Evolutionary conservation across 2,113 vertebrate genomes (phyloP).

Genomic region (Pteronura brasiliensis): DNA sequence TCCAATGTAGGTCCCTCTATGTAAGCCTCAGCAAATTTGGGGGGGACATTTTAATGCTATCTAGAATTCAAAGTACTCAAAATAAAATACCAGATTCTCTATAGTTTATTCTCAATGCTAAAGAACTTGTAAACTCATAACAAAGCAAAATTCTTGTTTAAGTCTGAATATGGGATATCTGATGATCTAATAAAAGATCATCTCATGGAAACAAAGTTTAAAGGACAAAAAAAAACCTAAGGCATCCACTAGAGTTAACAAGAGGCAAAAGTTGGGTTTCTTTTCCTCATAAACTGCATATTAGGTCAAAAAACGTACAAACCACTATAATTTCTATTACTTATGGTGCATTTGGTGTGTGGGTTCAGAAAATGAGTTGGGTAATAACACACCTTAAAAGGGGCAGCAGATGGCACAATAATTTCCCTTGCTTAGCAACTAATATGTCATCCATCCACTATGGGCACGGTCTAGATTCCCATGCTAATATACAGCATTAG

Average conservation of each 20-base stretch:
- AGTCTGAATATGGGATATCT: background rate
- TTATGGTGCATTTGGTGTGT: slow-evolving; percentile 27
- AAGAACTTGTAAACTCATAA: slow-evolving; percentile 14
- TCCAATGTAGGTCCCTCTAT: background rate
- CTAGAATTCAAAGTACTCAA: slow-evolving; percentile 7
- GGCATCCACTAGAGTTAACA: slow-evolving; percentile 24
- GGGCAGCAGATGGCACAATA: slow-evolving; percentile 35
- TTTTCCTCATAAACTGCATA: slow-evolving; percentile 24
- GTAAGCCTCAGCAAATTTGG: background rate
- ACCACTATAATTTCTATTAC: slow-evolving; percentile 22
- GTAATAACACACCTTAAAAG: slow-evolving; percentile 30
- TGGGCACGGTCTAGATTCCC: background rate
- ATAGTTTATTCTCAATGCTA: background rate
- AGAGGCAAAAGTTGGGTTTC: background rate
- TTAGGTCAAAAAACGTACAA: slow-evolving; percentile 42
- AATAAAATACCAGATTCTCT: slow-evolving; percentile 13
- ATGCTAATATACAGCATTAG: background rate
- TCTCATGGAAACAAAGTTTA: slow-evolving; percentile 28
- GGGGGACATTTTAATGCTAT: background rate
- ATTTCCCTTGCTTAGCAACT: slow-evolving; percentile 55
- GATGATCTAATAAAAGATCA: background rate
- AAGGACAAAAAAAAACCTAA: slow-evolving; percentile 28
- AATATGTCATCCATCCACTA: slow-evolving; percentile 14
- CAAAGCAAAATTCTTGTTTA: slow-evolving; percentile 23
- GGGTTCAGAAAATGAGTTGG: slow-evolving; percentile 45